Evolutionary conservation across 30 jellyfish, hydroid and myxozoan species (phyloP).

Genomic region (Sanderia malayensis): DNA sequence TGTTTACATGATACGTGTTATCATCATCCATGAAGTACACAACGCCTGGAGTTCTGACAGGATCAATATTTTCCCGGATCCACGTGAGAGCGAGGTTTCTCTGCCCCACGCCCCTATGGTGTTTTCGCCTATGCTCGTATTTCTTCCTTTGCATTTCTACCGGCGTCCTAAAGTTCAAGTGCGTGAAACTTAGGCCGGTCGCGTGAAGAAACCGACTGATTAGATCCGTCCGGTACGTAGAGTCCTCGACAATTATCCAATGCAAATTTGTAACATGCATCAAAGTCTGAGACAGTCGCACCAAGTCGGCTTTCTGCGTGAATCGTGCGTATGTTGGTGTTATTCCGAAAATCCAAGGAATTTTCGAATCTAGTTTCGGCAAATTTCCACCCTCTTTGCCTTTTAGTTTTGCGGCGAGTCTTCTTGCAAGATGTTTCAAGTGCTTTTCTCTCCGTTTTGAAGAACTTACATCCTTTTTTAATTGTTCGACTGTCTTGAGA

Average conservation of each 20-base stretch:
- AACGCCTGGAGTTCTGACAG: conserved; percentile 87
- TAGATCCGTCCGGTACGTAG: conserved; percentile 77
- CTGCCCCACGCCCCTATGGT: conserved; percentile 97
- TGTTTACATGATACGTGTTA: conserved; percentile 80
- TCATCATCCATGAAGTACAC: conserved; percentile 99
- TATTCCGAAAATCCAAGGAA: conserved; percentile 96
- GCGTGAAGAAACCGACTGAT: conserved; percentile 79
- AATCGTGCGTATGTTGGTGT: conserved; percentile 93
- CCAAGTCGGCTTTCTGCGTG: conserved; percentile 95
- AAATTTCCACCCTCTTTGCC: conserved; percentile 68
- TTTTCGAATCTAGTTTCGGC: conserved; percentile 89
- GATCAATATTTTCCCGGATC: conserved; percentile 84
- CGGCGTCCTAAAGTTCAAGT: conserved; percentile 84
- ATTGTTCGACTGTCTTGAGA: conserved; percentile 30
- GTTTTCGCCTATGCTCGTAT: conserved; percentile 86
- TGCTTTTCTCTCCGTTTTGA: conserved; percentile 62
- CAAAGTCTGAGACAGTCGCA: conserved; percentile 85
- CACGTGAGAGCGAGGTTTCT: conserved; percentile 85
- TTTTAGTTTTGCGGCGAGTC: conserved; percentile 77
- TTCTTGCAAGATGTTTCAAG: conserved; percentile 70
- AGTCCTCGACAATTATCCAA: conserved; percentile 94
- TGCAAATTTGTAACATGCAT: conserved; percentile 84
- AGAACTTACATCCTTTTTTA: conserved; percentile 23
- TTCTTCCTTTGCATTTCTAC: conserved; percentile 76
- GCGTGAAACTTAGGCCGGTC: conserved; percentile 94